Evolutionary conservation across 2,888 invertebrate genomes (phyloP), one percentile per base, ranked within the genome.

Genomic region (Hyppa rectilinea): DNA sequence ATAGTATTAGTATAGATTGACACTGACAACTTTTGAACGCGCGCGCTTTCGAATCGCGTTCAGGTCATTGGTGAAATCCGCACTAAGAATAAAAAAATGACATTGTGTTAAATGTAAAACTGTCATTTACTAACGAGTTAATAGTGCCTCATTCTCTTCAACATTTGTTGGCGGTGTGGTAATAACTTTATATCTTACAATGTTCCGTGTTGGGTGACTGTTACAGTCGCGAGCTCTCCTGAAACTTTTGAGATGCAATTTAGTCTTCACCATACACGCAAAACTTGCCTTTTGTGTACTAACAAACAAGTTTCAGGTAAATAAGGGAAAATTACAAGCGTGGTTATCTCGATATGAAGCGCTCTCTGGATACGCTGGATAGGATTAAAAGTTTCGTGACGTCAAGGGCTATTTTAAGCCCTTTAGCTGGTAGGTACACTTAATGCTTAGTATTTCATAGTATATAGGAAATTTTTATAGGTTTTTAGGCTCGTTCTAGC

Each of bases 161-260:
- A 34, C 49, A 45, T 68, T 45, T 40, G 59, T 61, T 26, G 12
- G 58, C 49, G 58, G 20, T 26, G 52, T 40, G 75, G 50, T 69
- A 78, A 81, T 78, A 78, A 78, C 52, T 81, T 78, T 58, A 66
- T 59, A 66, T 65, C 55, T 64, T 56, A 62, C 40, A 50, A 47
- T 53, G 67, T 68, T 71, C 52, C 60, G 34, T 56, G 63, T 82
- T 49, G 55, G 17, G 36, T 68, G 66, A 62, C 68, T 66, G 43
- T 66, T 71, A 77, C 53, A 72, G 71, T 61, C 68, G 80, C 47
- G 23, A 65, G 56, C 49, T 67, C 71, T 52, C 50, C 34, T n/a
- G 38, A 65, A 80, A 82, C 69, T 80, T 78, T 78, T 72, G 70
- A 81, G 60, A 72, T 83, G 78, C 78, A 78, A 82, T 82, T 83